A percentile compares a stretch with the other conserved stretches of the same genome.
phyloP scores from a whole-genome alignment of 2,888 invertebrate genomes.

The Disparrhopalites patrizii region DNA sequence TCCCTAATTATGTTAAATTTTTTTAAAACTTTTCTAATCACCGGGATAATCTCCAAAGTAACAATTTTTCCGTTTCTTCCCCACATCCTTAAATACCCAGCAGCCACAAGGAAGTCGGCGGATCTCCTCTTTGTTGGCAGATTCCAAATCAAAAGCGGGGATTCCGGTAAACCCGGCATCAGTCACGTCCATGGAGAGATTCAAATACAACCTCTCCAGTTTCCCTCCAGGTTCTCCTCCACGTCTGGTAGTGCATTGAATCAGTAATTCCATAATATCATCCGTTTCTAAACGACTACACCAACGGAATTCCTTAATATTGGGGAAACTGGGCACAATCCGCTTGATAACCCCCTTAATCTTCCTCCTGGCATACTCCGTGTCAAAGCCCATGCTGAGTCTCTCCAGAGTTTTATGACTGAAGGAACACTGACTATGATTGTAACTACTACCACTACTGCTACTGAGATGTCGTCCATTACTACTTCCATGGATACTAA shows the following conservation, averaged over 20 bases:
- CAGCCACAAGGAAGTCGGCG: constrained; percentile 5
- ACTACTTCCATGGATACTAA: too few relatives aligned
- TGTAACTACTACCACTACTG: too few relatives aligned
- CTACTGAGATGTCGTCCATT: too few relatives aligned
- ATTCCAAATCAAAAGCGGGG: constrained; percentile 14
- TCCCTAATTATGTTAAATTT: too few relatives aligned
- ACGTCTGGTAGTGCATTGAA: background rate
- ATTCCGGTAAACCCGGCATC: constrained; percentile 8
- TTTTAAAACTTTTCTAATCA: too few relatives aligned
- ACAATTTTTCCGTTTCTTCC: background rate
- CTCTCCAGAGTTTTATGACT: background rate
- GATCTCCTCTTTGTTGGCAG: constrained; percentile 5
- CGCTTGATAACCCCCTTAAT: constrained; percentile 6
- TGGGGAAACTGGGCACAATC: constrained; percentile 16
- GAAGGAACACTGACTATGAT: too few relatives aligned
- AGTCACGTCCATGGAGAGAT: constrained; percentile 1
- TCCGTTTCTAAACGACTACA: too few relatives aligned
- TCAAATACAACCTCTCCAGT: background rate
- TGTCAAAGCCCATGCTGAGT: background rate
- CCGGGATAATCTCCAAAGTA: constrained; percentile 1
- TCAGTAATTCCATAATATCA: constrained; percentile 9
- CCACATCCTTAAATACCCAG: background rate
- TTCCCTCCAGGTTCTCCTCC: too few relatives aligned
- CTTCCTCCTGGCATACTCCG: constrained; percentile 1
- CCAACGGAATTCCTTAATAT: constrained; percentile 19